Conservation (phyloP, 2,888 invertebrate species). For the Drosophila demipolita region DNA sequence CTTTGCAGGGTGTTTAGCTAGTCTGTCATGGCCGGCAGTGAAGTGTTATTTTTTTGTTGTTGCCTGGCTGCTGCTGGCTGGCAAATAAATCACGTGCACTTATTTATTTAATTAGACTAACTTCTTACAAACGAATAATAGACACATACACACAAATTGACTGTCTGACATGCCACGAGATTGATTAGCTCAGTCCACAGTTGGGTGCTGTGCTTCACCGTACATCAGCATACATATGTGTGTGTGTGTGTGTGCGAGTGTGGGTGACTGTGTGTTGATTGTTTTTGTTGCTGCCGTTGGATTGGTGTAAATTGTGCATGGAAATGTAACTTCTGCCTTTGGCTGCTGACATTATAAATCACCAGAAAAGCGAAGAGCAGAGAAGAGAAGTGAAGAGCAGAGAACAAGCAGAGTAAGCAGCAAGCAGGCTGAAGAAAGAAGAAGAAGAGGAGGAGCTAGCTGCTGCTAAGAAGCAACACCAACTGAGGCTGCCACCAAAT, state of each 20-base stretch:
- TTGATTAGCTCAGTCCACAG: constrained; percentile 75
- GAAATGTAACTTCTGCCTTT: constrained; percentile 80
- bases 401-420: constrained; percentile 8
- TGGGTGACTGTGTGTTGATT: constrained; percentile 42
- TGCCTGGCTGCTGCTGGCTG: constrained; percentile 49
- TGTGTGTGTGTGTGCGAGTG: constrained; percentile 7
- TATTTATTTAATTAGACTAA: constrained; percentile 81
- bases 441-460: constrained; percentile 20
- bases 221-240: constrained; percentile 14
- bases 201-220: constrained; percentile 55
- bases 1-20: constrained; percentile 4
- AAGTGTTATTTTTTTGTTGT: constrained; percentile 26
- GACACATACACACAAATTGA: constrained; percentile 77
- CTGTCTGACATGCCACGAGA: constrained; percentile 79
- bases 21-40: not conserved
- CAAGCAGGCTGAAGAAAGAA: constrained; percentile 8
- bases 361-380: constrained; percentile 50
- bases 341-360: constrained; percentile 81
- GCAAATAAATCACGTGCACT: constrained; percentile 80
- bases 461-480: constrained; percentile 38
- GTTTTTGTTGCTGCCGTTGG: constrained; percentile 55
- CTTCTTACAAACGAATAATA: constrained; percentile 80
- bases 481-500: constrained; percentile 39
- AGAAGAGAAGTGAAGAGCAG: constrained; percentile 10
- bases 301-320: constrained; percentile 81